Conservation (phyloP, 2,113 vertebrate species). For the Herpailurus yagouaroundi region DNA sequence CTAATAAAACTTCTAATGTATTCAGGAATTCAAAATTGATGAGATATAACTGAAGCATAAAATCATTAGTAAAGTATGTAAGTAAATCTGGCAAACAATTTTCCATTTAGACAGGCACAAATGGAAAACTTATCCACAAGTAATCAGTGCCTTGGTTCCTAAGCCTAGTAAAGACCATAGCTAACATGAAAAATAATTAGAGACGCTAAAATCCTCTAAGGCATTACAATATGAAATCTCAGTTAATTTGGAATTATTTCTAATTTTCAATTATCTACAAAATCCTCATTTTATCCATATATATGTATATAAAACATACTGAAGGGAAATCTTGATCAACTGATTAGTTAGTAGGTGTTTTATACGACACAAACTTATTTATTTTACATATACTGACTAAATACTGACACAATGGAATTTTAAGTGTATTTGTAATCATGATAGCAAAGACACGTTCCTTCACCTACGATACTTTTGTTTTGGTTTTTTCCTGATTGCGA, state of each 20-base stretch:
- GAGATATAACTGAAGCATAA: slow-evolving; percentile 54
- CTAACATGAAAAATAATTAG: slow-evolving; percentile 40
- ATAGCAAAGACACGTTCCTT: not conserved
- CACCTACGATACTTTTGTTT: not conserved
- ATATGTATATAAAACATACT: not conserved
- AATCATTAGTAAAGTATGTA: slow-evolving; percentile 37
- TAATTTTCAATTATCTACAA: slow-evolving; percentile 16
- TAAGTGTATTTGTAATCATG: not conserved
- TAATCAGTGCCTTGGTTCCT: not conserved
- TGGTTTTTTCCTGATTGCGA: not conserved
- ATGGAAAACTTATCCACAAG: slow-evolving; percentile 10
- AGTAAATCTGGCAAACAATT: slow-evolving; percentile 54
- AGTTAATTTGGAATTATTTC: slow-evolving; percentile 33
- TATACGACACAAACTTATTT: not conserved
- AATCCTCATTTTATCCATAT: not conserved
- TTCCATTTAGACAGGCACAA: slow-evolving; percentile 58
- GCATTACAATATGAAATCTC: not conserved
- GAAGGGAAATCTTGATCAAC: not conserved
- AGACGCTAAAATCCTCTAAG: not conserved
- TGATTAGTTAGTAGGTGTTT: not conserved
- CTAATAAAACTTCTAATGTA: not conserved
- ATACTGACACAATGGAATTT: not conserved
- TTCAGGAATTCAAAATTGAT: slow-evolving; percentile 36
- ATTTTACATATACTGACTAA: not conserved
- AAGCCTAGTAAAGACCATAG: not conserved